A percentile compares a stretch with the other conserved stretches of the same genome.
Evolutionary conservation across 1,140 invertebrate genomes (phyloP).

Genomic region (Teleopsis dalmanni): DNA sequence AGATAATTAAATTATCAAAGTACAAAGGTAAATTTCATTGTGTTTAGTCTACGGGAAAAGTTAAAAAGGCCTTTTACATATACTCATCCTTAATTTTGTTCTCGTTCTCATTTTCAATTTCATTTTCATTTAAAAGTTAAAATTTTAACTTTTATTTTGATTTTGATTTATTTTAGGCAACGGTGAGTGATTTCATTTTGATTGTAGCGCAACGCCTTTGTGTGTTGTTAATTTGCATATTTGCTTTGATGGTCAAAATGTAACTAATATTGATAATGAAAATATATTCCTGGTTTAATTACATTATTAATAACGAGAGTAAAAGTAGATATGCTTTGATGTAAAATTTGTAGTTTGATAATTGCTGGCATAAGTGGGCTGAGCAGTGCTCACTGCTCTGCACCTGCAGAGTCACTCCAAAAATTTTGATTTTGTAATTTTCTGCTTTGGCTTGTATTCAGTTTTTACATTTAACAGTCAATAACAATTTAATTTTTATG

Average conservation of each 20-base stretch:
- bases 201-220: background rate
- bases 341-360: no score
- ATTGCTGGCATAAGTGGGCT: no score
- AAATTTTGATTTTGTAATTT: no score
- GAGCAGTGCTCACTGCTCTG: no score
- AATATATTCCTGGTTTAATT: no score
- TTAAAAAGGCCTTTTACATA: no score
- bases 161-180: background rate
- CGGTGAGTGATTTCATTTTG: background rate
- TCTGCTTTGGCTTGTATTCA: no score
- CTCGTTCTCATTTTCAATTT: background rate
- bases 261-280: conserved; percentile 7
- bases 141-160: background rate
- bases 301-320: no score
- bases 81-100: background rate
- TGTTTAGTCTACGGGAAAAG: background rate
- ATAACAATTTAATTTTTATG: no score
- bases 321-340: no score
- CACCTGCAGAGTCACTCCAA: no score
- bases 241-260: conserved; percentile 6
- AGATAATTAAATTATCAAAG: conserved; percentile 1
- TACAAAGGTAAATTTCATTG: background rate
- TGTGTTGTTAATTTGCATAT: conserved; percentile 8
- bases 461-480: no score
- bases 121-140: background rate